Evolutionary conservation across 2,888 invertebrate genomes (phyloP), one percentile per base, ranked within the genome.

Genomic region (Drosophila vallismaia): DNA sequence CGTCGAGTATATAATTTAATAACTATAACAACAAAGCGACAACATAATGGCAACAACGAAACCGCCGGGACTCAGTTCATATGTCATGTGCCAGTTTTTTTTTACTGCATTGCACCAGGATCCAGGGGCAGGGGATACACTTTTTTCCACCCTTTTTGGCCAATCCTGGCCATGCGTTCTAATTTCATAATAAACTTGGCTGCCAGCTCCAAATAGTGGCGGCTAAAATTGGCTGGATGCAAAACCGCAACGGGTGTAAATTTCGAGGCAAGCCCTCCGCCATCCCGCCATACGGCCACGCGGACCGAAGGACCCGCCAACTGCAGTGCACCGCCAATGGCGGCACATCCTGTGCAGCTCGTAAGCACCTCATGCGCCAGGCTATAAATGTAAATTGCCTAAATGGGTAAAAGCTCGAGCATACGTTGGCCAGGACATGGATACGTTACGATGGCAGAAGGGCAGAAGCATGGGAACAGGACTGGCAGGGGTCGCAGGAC

Each of bases 321-420:
- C 26, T 48, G 57, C 64, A 66, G 53, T 45, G 42, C 44, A 67
- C 69, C 44, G 62, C 71, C 70, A 71, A 55, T 79, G 84, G 76
- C 83, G 83, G 88, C 80, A 88, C 64, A 88, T 88, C 86, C 88
- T 83, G 83, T 84, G 74, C 84, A 81, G 86, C 77, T 87, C 85
- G 88, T 85, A 85, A 87, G 88, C 85, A 85, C 88, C 87, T 85
- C 85, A 85, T 85, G 85, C 86, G 88, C 85, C 79, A 85, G 87
- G 77, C 88, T 84, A 88, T 88, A 88, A 85, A 88, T 85, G 88
- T 85, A 85, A 85, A 86, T 86, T 84, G 88, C 83, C 83, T 83
- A 88, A 86, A 88, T 83, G 83, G 83, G 88, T 71, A 88, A 80
- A 83, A 83, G 88, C 88, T 86, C 81, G 83, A 82, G 86, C 82